Evolutionary conservation across 1,140 invertebrate genomes (phyloP), one percentile per base, ranked within the genome.

Genomic region (Uloborus diversus): DNA sequence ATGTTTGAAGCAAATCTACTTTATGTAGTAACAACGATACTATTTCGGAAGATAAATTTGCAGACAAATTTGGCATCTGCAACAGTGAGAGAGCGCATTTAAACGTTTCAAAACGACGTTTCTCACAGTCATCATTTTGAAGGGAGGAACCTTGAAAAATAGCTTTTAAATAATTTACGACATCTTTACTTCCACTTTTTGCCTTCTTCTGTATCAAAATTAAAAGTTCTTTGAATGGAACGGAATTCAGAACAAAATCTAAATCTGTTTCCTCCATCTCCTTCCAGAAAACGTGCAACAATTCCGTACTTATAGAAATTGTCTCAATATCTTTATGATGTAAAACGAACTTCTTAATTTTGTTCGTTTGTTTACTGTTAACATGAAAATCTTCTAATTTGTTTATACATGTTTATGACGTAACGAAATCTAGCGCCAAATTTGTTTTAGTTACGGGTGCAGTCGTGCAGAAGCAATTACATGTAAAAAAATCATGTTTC

Each of bases 81-180:
- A 79, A 28, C 14, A 79, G 28, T 14, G 4, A 4, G 4, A 79
- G 25, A 23, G 53, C 25, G 61, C 27, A 47, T 61, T 68, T 79
- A 35, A 79, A 79, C 27, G 65, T 79, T 68, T 79, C 76, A 32
- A 27, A 61, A 4, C 64, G 51, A 27, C 64, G 51, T 49, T 79
- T 79, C 23, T 59, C 76, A 25, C 32, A 57, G 27, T 59, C 56
- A 47, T 79, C 76, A 69, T 23, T 59, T 14, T 25, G 28, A 47
- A 47, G 27, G 1, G 32, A n/a, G 11, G 35, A 68, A 30, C 76
- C 64, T 68, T 59, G 35, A 32, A 79, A 79, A 42, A 79, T 59
- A 25, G 30, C 65, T 27, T 56, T 23, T n/a, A 79, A 61, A n/a
- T 68, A 68, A 28, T 3, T 9, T 7, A 35, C 17, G 30, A 69